Evolutionary conservation across 2,888 invertebrate genomes (phyloP).

Genomic region (Beris chalybata): DNA sequence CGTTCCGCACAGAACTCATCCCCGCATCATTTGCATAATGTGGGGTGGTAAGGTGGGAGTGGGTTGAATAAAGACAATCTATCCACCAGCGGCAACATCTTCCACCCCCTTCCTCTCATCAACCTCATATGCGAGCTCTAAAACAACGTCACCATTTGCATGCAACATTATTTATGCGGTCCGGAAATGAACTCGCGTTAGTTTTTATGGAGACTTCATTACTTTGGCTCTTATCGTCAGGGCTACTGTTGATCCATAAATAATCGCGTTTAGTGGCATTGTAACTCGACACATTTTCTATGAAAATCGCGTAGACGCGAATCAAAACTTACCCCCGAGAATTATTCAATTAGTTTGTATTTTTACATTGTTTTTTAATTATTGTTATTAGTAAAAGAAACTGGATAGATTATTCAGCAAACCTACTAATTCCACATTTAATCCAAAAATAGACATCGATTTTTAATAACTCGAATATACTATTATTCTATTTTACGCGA

Average conservation of each 20-base stretch:
- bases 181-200: constrained; percentile 31
- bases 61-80: constrained; percentile 22
- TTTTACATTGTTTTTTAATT: no score
- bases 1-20: constrained; percentile 6
- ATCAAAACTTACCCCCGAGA: no score
- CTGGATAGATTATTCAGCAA: no score
- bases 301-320: no score
- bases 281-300: no score
- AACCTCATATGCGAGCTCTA: neutral
- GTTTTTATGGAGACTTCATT: constrained; percentile 29
- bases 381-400: no score
- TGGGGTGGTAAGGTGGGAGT: constrained; percentile 9
- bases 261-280: neutral
- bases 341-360: no score
- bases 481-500: no score
- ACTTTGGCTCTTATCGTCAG: constrained; percentile 23
- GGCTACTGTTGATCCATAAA: constrained; percentile 25
- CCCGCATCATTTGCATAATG: constrained; percentile 27
- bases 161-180: constrained; percentile 32
- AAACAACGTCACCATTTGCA: constrained; percentile 20
- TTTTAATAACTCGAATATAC: no score
- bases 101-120: neutral
- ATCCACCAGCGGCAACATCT: neutral
- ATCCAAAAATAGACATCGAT: no score
- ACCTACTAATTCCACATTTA: no score